Base-by-base conservation (phyloP, 2,888 invertebrate genomes). In the Eupithecia centaureata region DNA sequence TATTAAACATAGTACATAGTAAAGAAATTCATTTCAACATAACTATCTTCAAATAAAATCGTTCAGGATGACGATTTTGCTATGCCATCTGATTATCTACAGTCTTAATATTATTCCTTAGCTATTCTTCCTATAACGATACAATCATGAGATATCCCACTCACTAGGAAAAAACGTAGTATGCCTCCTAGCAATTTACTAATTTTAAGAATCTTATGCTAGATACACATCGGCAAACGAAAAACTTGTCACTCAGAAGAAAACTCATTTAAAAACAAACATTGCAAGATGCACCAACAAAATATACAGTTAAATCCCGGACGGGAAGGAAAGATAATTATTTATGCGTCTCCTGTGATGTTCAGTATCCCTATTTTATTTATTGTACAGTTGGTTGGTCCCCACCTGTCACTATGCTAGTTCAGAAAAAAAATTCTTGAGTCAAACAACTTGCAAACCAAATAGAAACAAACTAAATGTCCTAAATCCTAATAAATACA, bases 1-100 rank as follows among this genome's bases (percentile, higher is more conserved):
- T 61, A 62, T 22, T 51, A 73, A 73, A 72, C 67, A 58, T n/a
- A n/a, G n/a, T n/a, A n/a, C n/a, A n/a, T n/a, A n/a, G n/a, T n/a
- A n/a, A n/a, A n/a, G n/a, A 63, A 69, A 63, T 64, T 65, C 61
- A 60, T 67, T 70, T 63, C 57, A 67, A 66, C 67, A 60, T 47
- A 58, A 27, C 35, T 61, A 30, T 32, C 28, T 3, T 56, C 30
- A 38, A 67, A 64, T 35, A 56, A 65, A 42, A 47, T 42, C 22
- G 30, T 62, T 64, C 38, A 33, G 27, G 59, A 42, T 63, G 51
- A 51, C 63, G 35, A n/a, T 33, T 62, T 52, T 33, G 54, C 56
- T 22, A 25, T 32, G 8, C 60, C 60, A 56, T 63, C 54, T 62
- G 25, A 61, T 35, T 67, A 61, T 64, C 57, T 61, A 63, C 62